Conservation (phyloP, 2,797 vertebrate genomes). For the Helostoma temminkii region DNA sequence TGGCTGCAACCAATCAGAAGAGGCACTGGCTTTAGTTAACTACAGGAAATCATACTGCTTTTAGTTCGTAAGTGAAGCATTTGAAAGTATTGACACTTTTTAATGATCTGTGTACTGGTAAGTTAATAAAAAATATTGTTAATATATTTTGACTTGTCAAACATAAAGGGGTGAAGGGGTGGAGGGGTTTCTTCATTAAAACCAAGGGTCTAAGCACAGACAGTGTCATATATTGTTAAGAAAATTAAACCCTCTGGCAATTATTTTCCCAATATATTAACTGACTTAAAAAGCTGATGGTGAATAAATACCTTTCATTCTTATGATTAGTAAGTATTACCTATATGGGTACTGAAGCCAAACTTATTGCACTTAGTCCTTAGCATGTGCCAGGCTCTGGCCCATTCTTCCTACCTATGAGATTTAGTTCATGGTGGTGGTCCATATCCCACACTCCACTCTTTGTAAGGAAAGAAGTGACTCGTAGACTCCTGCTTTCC, state of each 20-base stretch:
- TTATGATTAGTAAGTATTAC: no score
- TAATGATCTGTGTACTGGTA: neutral
- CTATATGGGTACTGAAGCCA: no score
- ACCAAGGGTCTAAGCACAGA: neutral
- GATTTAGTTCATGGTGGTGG: conserved; percentile 83
- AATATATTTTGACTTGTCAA: no score
- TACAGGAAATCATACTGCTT: conserved; percentile 10
- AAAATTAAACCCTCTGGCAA: neutral
- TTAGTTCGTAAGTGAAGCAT: conserved; percentile 19
- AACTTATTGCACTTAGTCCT: neutral
- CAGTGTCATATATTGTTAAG: neutral
- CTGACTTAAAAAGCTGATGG: neutral
- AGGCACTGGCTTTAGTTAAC: neutral
- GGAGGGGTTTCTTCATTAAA: neutral
- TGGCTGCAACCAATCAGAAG: conserved; percentile 76
- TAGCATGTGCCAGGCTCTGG: neutral
- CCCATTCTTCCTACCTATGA: conserved; percentile 85
- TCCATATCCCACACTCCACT: conserved; percentile 85
- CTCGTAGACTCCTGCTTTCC: conserved; percentile 71
- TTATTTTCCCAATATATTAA: no score
- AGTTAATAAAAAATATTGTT: no score
- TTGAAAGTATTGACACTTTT: conserved; percentile 1
- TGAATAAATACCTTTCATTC: neutral
- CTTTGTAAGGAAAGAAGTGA: conserved; percentile 76
- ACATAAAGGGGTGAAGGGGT: no score